These are phyloP conservation scores for Sprattus sprattus DNA, from an alignment of 2,113 vertebrate species.

Conservation along the genomic window DNA sequence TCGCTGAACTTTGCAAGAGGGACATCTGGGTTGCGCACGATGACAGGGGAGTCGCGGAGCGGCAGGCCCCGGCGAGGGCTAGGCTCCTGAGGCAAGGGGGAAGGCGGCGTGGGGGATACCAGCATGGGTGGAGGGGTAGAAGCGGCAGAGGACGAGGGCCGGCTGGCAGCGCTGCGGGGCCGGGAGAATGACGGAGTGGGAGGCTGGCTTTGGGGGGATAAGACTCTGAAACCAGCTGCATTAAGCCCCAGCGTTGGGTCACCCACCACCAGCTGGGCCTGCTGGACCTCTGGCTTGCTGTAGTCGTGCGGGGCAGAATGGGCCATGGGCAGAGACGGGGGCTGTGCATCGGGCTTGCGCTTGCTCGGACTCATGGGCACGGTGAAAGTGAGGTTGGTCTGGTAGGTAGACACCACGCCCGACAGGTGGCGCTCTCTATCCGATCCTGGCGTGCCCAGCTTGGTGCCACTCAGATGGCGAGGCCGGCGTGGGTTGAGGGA, in stretches of 20 bases:
- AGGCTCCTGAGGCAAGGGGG: slow-evolving; percentile 79
- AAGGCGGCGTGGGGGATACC: slow-evolving; percentile 77
- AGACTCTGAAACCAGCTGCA: slow-evolving; percentile 74
- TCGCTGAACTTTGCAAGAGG: slow-evolving; percentile 85
- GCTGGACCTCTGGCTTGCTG: slow-evolving; percentile 60
- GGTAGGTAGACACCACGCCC: slow-evolving; percentile 82
- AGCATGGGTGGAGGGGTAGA: slow-evolving; percentile 80
- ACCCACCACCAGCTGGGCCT: slow-evolving; percentile 51
- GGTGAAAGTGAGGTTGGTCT: slow-evolving; percentile 88
- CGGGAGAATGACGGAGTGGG: slow-evolving; percentile 70
- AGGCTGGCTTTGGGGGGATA: slow-evolving; percentile 79
- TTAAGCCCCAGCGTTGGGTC: slow-evolving; percentile 58
- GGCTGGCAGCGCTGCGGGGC: slow-evolving; percentile 70
- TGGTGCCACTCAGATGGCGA: slow-evolving; percentile 83
- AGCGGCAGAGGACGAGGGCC: slow-evolving; percentile 71
- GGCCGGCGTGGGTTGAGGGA: slow-evolving; percentile 70
- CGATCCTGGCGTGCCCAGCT: slow-evolving; percentile 65
- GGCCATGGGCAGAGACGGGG: slow-evolving; percentile 54
- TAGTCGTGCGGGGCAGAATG: slow-evolving; percentile 62
- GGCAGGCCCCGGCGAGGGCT: slow-evolving; percentile 83
- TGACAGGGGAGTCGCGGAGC: slow-evolving; percentile 85
- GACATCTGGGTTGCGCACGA: slow-evolving; percentile 88
- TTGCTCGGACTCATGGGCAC: slow-evolving; percentile 91
- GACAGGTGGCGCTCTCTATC: slow-evolving; percentile 83
- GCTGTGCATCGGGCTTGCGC: slow-evolving; percentile 76